A percentile compares a stretch with the other conserved stretches of the same genome.
These are phyloP conservation scores for Tinamus major DNA, from an alignment of 2,797 vertebrate genomes.

Conservation along the genomic window DNA sequence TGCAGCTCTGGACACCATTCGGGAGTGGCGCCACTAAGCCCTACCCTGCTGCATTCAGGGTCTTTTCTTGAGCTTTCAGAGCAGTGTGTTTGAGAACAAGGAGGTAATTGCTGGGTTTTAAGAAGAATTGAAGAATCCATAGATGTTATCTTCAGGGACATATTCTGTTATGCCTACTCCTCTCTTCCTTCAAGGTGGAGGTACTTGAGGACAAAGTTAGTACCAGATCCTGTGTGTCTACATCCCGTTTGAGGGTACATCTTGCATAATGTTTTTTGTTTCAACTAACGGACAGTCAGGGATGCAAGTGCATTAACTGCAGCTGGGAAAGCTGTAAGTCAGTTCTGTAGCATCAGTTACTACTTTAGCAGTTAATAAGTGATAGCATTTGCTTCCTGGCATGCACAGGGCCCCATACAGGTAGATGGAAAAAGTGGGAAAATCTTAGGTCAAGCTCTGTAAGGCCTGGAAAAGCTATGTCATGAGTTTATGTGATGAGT, in stretches of 20 bases:
- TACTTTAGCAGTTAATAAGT: not conserved
- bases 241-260: not conserved
- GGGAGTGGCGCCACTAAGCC: not conserved
- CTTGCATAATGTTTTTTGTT: not conserved
- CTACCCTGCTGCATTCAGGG: not conserved
- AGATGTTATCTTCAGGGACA: not conserved
- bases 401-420: not conserved
- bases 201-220: not conserved
- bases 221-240: not conserved
- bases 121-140: not conserved
- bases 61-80: not conserved
- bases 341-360: not conserved
- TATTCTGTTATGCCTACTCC: not conserved
- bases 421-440: no score
- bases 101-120: not conserved
- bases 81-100: not conserved
- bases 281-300: not conserved
- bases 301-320: accelerated
- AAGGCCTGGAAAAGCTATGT: not conserved
- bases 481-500: no score
- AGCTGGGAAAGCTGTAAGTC: not conserved
- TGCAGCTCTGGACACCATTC: not conserved
- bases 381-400: not conserved
- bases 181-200: not conserved
- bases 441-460: not conserved